Evolutionary conservation across 2,888 invertebrate species (phyloP), one percentile per base, ranked within the genome.

Genomic region (Dryobota labecula): DNA sequence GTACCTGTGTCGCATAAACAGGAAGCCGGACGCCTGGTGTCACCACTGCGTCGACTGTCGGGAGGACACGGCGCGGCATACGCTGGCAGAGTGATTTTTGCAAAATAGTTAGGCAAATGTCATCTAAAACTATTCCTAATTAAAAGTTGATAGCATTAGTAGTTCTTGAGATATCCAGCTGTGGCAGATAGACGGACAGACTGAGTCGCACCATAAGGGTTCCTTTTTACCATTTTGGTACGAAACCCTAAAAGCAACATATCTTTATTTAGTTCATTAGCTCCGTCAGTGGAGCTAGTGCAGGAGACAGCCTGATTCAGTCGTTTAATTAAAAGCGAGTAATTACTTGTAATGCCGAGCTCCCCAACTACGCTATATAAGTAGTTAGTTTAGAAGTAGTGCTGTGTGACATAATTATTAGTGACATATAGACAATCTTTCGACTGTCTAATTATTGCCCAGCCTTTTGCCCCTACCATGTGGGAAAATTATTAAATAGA

Each of bases 241-340:
- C 33, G 33, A 5, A 33, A 33, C 33, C 33, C 33, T 33, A 71
- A 76, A 81, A 33, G 58, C 45, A 72, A 76, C 65, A 66, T 41
- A 69, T 76, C 61, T 81, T 72, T 79, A 69, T 81, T 72, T 81
- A 76, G 65, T 81, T 79, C 77, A 77, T 79, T 73, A 69, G 72
- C 69, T 69, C 65, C 80, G 54, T 73, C 70, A 67, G 72, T 54
- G 30, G 68, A 65, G 63, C 69, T 78, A 77, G 84, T 84, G 82
- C 66, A 69, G 53, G 70, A 84, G 78, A 75, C 82, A 78, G 76
- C 84, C 73, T 80, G 78, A 85, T 80, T 85, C 78, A 83, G 72
- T 70, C 76, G 73, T 80, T 82, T 85, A 84, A 85, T 85, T 85
- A 85, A 85, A 85, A 78, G 62, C 84, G 56, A 77, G 84, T 84